phyloP scores from a whole-genome alignment of 2,113 vertebrate genomes.

The Bubalus kerabau region DNA sequence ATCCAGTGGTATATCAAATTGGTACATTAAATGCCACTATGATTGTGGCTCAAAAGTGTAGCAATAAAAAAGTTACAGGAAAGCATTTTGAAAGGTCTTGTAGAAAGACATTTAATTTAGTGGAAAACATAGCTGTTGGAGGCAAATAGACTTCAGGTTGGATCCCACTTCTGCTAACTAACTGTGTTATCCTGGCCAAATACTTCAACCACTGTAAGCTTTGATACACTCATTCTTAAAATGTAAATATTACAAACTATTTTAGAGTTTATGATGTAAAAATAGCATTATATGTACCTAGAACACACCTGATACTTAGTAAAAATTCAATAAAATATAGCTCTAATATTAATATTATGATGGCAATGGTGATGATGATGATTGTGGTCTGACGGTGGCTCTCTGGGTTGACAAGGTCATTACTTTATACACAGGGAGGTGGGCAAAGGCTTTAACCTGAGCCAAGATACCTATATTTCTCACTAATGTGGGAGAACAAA shows the following conservation, averaged over 20 bases:
- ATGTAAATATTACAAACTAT: background rate
- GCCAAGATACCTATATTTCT: background rate
- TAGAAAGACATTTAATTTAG: background rate
- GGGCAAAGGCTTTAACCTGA: background rate
- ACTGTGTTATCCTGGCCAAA: background rate
- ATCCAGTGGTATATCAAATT: background rate
- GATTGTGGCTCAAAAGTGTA: background rate
- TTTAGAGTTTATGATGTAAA: background rate
- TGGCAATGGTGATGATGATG: background rate
- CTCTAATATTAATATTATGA: background rate
- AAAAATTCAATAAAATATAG: background rate
- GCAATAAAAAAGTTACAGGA: background rate
- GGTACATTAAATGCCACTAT: background rate
- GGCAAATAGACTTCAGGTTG: background rate
- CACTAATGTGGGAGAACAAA: background rate
- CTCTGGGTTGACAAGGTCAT: background rate
- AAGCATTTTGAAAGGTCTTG: background rate
- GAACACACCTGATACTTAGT: background rate
- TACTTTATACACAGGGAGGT: background rate
- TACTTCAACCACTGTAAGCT: background rate
- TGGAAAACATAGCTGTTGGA: background rate
- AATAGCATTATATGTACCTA: background rate
- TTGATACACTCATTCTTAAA: background rate
- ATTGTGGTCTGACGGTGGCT: background rate
- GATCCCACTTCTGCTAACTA: background rate